Evolutionary conservation across 1,140 invertebrate species (phyloP), one percentile per base, ranked within the genome.

Genomic region (Luehdorfia chinensis): DNA sequence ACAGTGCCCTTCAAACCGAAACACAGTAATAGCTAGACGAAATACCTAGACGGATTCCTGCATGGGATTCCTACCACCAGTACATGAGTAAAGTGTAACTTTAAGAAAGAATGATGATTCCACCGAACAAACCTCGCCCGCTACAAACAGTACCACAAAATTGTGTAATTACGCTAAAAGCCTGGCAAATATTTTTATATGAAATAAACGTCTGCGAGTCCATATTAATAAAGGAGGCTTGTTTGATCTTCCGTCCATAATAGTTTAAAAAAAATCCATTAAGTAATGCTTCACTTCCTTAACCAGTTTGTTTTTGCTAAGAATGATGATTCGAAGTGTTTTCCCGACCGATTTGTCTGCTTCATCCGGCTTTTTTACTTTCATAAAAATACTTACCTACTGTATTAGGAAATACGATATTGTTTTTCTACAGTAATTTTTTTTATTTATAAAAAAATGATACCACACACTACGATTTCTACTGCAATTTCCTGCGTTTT

Each of bases 161-260:
- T 68, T 58, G 66, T 64, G 64, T 77, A 74, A 77, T 80, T 72
- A 80, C 69, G 66, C 65, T 80, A 66, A 80, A 77, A 77, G 76
- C 74, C 31, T 34, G 33, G 67, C 67, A 77, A 80, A 80, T 75
- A 77, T 76, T 79, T 75, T 75, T 70, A 70, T 67, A 66, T 39
- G 57, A 36, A 66, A 66, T 67, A 56, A 67, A 57, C 55, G 62
- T 65, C 48, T 66, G 39, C 39, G 18, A 32, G 31, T 52, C 52
- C 55, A 58, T 59, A 57, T 58, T 66, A 67, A 61, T 57, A 59
- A 60, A 21, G 27, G 19, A 9, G 28, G 23, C 32, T 39, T 45
- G 39, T 56, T 52, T 28, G 41, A 36, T 50, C 49, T 43, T 28
- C 21, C 50, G 32, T 28, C 45, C 49, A 53, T 60, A 64, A 68